These are phyloP conservation scores for Buceros bicornis DNA, from an alignment of 2,797 vertebrate species.

Conservation along the genomic window DNA sequence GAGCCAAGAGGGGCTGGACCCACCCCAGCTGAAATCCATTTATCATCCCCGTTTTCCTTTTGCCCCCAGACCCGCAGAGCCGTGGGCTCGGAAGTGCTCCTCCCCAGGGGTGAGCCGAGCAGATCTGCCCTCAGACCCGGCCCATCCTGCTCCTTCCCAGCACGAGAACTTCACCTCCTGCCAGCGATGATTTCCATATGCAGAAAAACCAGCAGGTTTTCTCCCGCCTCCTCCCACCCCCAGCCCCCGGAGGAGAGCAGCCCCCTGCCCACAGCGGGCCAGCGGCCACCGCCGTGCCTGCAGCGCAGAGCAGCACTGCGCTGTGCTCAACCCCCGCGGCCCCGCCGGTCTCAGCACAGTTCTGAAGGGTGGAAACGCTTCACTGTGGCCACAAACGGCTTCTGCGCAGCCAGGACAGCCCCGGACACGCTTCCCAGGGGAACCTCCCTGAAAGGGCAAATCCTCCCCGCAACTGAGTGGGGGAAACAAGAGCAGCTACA, in stretches of 20 bases:
- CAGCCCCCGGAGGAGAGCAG: background rate
- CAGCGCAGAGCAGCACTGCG: no score
- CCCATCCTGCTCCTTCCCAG: background rate
- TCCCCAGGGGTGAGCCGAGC: background rate
- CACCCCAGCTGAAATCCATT: background rate
- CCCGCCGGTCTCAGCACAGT: fast-evolving
- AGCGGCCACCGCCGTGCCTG: fast-evolving
- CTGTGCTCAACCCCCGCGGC: background rate
- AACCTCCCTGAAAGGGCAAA: background rate
- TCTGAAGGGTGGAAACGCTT: background rate
- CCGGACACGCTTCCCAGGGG: background rate
- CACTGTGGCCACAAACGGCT: background rate
- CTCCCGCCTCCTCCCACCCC: background rate
- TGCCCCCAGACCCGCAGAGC: background rate
- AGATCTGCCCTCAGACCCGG: background rate
- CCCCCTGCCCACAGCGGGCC: background rate
- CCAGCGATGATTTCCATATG: conserved; percentile 1
- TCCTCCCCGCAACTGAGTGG: fast-evolving
- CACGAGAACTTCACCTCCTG: background rate
- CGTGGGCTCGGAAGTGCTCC: fast-evolving
- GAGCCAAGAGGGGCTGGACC: background rate
- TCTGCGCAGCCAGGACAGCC: background rate
- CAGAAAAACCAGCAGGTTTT: background rate
- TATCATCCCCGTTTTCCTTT: background rate
- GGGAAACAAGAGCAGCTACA: background rate